Evolutionary conservation across 2,113 vertebrate genomes (phyloP).

Genomic region (Gracilinanus agilis): DNA sequence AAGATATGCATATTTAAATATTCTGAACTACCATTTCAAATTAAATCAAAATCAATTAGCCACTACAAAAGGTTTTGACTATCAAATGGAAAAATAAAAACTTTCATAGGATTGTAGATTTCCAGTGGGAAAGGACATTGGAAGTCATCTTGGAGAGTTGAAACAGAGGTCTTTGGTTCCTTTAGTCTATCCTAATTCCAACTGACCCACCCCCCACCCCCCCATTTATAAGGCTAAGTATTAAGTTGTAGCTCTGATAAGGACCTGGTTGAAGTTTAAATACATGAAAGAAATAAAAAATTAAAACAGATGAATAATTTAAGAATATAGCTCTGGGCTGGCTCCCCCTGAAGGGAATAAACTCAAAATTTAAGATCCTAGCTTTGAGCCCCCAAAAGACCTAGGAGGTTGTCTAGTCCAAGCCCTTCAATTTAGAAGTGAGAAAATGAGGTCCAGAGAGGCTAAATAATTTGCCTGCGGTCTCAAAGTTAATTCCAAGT

Average conservation of each 20-base stretch:
- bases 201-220: too few species aligned
- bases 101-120: not conserved
- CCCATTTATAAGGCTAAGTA: conserved; percentile 16
- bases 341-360: conserved; percentile 25
- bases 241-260: conserved; percentile 44
- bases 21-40: not conserved
- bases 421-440: not conserved
- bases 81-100: not conserved
- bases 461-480: not conserved
- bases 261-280: conserved; percentile 16
- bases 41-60: not conserved
- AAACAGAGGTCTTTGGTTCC: conserved; percentile 22
- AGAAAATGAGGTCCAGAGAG: not conserved
- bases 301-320: conserved; percentile 21
- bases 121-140: not conserved
- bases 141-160: not conserved
- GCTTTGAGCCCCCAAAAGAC: not conserved
- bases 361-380: not conserved
- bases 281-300: conserved; percentile 26
- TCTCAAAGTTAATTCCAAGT: not conserved
- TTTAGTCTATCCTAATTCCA: conserved; percentile 33
- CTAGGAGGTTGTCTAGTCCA: not conserved
- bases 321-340: not conserved
- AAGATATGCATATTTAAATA: not conserved
- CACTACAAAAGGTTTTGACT: not conserved